Percentiles rank a stretch among this genome's conserved stretches.
Conservation (phyloP, 2,888 invertebrate species). For the Epirrhoe tristata region DNA sequence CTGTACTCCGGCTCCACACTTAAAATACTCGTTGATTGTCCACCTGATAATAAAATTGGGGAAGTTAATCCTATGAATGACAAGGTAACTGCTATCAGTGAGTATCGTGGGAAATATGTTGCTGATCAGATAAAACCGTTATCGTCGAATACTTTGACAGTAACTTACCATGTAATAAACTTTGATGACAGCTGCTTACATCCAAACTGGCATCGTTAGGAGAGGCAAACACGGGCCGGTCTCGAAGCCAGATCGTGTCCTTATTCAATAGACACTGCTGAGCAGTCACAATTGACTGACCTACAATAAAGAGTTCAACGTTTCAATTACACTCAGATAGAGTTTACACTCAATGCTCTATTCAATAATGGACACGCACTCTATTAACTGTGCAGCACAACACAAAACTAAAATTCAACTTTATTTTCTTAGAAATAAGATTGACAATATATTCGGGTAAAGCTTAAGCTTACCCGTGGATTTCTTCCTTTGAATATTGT, state of each 20-base stretch:
- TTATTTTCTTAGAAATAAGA: conserved; percentile 9
- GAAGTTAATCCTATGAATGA: conserved; percentile 19
- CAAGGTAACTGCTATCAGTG: conserved; percentile 25
- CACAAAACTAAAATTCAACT: conserved; percentile 1
- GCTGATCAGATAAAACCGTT: conserved; percentile 41
- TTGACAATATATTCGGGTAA: neutral
- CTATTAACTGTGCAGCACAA: neutral
- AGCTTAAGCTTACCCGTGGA: conserved; percentile 65
- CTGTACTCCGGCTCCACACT: conserved; percentile 81
- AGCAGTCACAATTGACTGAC: conserved; percentile 81
- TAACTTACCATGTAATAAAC: conserved; percentile 75
- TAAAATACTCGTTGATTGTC: conserved; percentile 76
- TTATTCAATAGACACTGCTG: conserved; percentile 83
- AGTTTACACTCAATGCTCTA: conserved; percentile 13
- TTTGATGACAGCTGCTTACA: conserved; percentile 77
- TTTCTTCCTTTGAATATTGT: conserved; percentile 77
- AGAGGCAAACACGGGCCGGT: conserved; percentile 75
- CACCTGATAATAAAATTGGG: conserved; percentile 59
- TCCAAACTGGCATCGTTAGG: conserved; percentile 71
- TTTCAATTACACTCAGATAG: conserved; percentile 61
- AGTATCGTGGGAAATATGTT: conserved; percentile 57
- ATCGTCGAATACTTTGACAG: conserved; percentile 19
- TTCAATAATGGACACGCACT: conserved; percentile 8
- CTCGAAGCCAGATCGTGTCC: conserved; percentile 81
- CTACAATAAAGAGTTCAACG: conserved; percentile 68